Evolutionary conservation across 2,797 vertebrate species (phyloP), one percentile per base, ranked within the genome.

Genomic region (Valencia hispanica): DNA sequence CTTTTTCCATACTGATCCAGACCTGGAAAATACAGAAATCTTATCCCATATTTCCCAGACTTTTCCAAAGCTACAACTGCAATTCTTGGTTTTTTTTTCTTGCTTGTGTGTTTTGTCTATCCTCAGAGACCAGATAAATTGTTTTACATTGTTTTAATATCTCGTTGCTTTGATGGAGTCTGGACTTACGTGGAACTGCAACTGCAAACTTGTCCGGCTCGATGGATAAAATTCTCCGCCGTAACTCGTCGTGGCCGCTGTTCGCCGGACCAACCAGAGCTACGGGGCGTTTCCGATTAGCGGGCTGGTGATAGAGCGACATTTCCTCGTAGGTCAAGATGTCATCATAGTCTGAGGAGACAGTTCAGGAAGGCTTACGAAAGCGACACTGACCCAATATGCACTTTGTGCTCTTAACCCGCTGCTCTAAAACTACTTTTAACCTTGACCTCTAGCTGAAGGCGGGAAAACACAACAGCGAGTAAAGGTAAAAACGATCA

Each of bases 291-390:
- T 98, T 99, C 74, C 97, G 94, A 79, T 96, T 98, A 79, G 97
- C 96, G 3, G 97, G 97, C 85, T 99, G 98, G 88, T 99, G 98
- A 88, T 98, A 99, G 34, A 99, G 96, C 0, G 97, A 97, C 97
- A 99, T 99, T 93, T 99, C 98, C 88, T 99, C 98, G 0, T 99
- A 99, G 73, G 98, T 98, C 94, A 97, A 87, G 88, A 98, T 95
- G 79, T 99, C 98, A 36, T 98, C 97, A 79, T 95, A 94, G 89
- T 98, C 98, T 99, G 86, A 77, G 50, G 76, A 78, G 73, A 89
- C 68, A 77, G 55, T 34, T 48, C 4, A 17, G 30, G 50, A 70
- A 48, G 65, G 14, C 73, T 79, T 86, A 77, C 72, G 70, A 48
- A 82, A 79, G 75, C n/a, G 73, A 34, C 47, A 30, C 41, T 36